These are phyloP conservation scores for Sebastes reedi DNA, from an alignment of 2,797 vertebrate genomes.

Conservation along the genomic window DNA sequence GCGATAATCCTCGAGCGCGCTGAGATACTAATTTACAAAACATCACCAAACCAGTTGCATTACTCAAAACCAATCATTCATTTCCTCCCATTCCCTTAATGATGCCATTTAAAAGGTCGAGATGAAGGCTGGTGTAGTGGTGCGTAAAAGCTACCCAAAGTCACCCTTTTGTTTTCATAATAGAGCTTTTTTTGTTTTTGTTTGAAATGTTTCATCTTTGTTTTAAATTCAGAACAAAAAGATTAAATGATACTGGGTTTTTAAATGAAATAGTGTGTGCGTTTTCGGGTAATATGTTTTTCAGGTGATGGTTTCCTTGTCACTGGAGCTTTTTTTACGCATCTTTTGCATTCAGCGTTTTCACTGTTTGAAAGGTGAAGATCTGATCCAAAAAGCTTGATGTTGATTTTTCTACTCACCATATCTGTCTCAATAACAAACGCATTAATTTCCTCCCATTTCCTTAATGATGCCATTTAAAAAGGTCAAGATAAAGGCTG, in stretches of 20 bases:
- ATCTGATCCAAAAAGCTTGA: conserved; percentile 33
- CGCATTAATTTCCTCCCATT: conserved; percentile 42
- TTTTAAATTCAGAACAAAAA: not conserved
- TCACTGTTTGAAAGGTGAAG: not conserved
- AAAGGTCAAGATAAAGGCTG: conserved; percentile 17
- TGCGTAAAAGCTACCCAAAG: conserved; percentile 28
- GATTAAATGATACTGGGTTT: not conserved
- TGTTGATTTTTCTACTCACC: conserved; percentile 38
- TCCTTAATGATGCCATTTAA: conserved; percentile 48
- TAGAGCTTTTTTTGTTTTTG: not conserved
- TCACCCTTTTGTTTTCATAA: conserved; percentile 3
- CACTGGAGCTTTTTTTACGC: not conserved
- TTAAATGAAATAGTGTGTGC: not conserved
- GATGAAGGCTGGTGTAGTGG: conserved; percentile 28
- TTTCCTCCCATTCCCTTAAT: conserved; percentile 51
- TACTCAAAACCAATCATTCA: conserved; percentile 42
- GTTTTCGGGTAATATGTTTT: not conserved
- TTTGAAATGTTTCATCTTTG: not conserved
- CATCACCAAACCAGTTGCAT: conserved; percentile 5
- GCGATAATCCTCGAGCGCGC: not conserved
- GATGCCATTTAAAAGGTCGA: conserved; percentile 31
- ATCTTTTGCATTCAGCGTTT: not conserved
- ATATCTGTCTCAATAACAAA: conserved; percentile 63
- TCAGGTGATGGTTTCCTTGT: not conserved
- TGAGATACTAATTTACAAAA: conserved; percentile 20